These are phyloP conservation scores for Galerucella calmariensis DNA, from an alignment of 2,888 invertebrate species.

Conservation along the genomic window DNA sequence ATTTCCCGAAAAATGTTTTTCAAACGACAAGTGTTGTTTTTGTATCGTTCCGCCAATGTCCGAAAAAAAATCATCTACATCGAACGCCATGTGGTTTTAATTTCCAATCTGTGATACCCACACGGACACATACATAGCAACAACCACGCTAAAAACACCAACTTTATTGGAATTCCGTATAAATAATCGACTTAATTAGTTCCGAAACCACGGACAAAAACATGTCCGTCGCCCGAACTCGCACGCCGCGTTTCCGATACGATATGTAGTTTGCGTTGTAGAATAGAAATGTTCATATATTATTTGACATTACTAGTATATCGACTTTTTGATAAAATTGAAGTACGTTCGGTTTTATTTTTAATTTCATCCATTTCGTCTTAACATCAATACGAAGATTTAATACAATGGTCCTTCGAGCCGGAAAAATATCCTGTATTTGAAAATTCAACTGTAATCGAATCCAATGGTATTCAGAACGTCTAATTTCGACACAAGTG, in stretches of 20 bases:
- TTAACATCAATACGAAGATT: neutral
- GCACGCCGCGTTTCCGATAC: conserved; percentile 10
- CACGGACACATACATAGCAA: conserved; percentile 32
- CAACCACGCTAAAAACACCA: conserved; percentile 48
- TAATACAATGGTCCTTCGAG: neutral
- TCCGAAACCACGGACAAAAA: conserved; percentile 39
- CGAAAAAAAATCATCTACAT: conserved; percentile 37
- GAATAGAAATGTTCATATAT: conserved; percentile 19
- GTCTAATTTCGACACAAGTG: neutral
- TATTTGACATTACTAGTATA: conserved; percentile 13
- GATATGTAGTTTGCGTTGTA: conserved; percentile 11
- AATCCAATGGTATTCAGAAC: neutral
- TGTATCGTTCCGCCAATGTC: conserved; percentile 21
- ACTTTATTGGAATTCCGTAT: conserved; percentile 54
- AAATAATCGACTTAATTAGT: conserved; percentile 57
- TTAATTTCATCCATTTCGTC: neutral
- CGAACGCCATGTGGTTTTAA: conserved; percentile 59
- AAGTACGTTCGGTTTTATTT: neutral
- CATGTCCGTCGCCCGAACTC: conserved; percentile 34
- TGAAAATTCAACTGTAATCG: too few species aligned
- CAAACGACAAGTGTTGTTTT: neutral
- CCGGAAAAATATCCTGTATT: neutral
- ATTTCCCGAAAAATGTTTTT: neutral
- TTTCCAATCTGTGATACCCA: conserved; percentile 53
- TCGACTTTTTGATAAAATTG: neutral